Evolutionary conservation across 2,113 vertebrate species (phyloP).

Genomic region (Phalacrocorax brasilianus): DNA sequence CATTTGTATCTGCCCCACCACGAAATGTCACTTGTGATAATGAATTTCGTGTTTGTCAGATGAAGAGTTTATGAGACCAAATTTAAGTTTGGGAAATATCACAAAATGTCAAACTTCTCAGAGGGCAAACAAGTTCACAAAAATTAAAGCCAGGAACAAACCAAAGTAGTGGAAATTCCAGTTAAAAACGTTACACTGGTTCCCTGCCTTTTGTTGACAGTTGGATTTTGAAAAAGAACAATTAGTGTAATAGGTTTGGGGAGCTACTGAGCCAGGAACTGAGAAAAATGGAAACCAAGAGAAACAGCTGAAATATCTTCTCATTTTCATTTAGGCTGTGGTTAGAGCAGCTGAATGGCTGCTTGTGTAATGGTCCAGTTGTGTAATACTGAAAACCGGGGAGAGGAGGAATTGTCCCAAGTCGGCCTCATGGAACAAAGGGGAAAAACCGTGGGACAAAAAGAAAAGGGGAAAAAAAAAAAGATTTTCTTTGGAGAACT

Average conservation of each 20-base stretch:
- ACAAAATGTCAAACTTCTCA: not conserved
- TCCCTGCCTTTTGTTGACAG: conserved; percentile 54
- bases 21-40: not conserved
- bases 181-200: not conserved
- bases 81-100: not conserved
- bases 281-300: conserved; percentile 53
- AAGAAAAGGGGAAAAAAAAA: not conserved
- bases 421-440: conserved; percentile 40
- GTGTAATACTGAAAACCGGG: conserved; percentile 40
- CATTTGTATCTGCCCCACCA: not conserved
- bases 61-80: not conserved
- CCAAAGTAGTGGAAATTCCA: not conserved
- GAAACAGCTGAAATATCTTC: conserved; percentile 55
- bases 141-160: conserved; percentile 46
- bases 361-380: conserved; percentile 15
- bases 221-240: conserved; percentile 23
- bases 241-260: conserved; percentile 40
- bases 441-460: not conserved
- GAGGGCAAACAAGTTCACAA: not conserved
- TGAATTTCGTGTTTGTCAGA: not conserved
- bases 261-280: conserved; percentile 55
- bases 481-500: not conserved
- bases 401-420: conserved; percentile 42
- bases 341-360: conserved; percentile 53
- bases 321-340: conserved; percentile 30